phyloP scores from a whole-genome alignment of 2,113 vertebrate genomes.

The Ceuthmochares aereus region DNA sequence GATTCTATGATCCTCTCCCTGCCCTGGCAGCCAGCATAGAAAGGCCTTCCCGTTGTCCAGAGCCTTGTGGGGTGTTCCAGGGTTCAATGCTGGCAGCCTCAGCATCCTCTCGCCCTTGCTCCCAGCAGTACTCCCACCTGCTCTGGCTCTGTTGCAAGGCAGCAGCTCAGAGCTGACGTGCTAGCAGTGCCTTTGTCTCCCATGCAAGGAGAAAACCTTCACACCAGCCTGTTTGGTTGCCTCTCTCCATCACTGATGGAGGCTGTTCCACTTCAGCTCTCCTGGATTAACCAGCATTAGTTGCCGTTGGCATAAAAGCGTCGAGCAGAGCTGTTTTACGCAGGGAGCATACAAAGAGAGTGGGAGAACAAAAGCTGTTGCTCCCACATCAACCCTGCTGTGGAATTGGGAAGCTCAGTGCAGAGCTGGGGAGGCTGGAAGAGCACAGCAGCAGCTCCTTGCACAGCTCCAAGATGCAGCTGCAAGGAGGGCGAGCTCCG shows the following conservation, averaged over 20 bases:
- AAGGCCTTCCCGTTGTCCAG: rapidly evolving
- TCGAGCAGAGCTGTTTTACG: background rate
- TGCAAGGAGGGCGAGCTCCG: background rate
- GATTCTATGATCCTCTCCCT: background rate
- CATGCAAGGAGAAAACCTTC: rapidly evolving
- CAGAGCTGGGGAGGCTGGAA: background rate
- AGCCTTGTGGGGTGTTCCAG: background rate
- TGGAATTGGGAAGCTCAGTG: background rate
- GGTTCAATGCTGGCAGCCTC: rapidly evolving
- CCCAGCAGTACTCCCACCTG: rapidly evolving
- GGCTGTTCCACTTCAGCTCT: background rate
- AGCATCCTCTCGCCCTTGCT: background rate
- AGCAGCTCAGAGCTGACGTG: background rate
- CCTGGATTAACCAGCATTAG: background rate
- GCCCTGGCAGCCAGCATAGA: rapidly evolving
- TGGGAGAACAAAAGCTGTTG: slow-evolving; percentile 21
- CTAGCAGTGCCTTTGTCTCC: background rate
- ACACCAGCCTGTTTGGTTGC: background rate
- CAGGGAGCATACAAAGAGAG: background rate
- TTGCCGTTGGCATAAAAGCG: background rate
- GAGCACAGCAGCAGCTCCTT: background rate
- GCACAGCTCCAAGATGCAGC: background rate
- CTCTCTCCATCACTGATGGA: background rate
- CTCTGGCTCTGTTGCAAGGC: background rate
- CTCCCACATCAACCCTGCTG: background rate